Conservation (phyloP, 2,888 invertebrate genomes). For the Autographa gamma region DNA sequence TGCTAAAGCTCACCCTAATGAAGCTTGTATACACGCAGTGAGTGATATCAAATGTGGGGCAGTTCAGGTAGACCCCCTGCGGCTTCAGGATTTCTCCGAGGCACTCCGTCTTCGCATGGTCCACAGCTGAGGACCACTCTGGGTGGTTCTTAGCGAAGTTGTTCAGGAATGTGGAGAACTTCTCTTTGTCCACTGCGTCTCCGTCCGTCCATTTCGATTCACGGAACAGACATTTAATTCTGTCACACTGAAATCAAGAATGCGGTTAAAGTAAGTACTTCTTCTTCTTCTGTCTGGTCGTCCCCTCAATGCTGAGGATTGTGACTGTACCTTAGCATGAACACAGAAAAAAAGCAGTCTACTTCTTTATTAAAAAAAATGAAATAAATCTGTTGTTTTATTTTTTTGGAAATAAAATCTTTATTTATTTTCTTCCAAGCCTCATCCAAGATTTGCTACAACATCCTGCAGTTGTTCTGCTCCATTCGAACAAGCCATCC, state of each 20-base stretch:
- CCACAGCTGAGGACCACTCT: conserved; percentile 70
- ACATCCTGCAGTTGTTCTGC: too few relatives aligned
- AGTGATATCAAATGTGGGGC: conserved; percentile 75
- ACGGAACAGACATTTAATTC: conserved; percentile 70
- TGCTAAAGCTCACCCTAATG: conserved; percentile 66
- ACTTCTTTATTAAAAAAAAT: too few relatives aligned
- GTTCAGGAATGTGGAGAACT: conserved; percentile 66
- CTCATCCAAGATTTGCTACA: too few relatives aligned
- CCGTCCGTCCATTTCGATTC: conserved; percentile 71
- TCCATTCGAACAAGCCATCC: too few relatives aligned
- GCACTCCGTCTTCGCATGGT: conserved; percentile 66
- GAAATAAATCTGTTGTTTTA: too few relatives aligned
- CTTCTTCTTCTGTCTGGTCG: too few relatives aligned
- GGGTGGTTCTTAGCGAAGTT: conserved; percentile 68
- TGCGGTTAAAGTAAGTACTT: background rate
- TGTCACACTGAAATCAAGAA: conserved; percentile 71
- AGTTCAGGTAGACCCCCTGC: conserved; percentile 71
- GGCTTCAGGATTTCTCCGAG: conserved; percentile 64
- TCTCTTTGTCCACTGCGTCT: conserved; percentile 65
- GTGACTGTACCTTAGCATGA: too few relatives aligned
- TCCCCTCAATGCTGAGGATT: too few relatives aligned
- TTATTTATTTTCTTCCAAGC: too few relatives aligned
- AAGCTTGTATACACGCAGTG: conserved; percentile 70
- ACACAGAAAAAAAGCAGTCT: too few relatives aligned
- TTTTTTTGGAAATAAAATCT: too few relatives aligned